These are phyloP conservation scores for Cromileptes altivelis DNA, from an alignment of 2,113 vertebrate genomes.

Conservation along the genomic window DNA sequence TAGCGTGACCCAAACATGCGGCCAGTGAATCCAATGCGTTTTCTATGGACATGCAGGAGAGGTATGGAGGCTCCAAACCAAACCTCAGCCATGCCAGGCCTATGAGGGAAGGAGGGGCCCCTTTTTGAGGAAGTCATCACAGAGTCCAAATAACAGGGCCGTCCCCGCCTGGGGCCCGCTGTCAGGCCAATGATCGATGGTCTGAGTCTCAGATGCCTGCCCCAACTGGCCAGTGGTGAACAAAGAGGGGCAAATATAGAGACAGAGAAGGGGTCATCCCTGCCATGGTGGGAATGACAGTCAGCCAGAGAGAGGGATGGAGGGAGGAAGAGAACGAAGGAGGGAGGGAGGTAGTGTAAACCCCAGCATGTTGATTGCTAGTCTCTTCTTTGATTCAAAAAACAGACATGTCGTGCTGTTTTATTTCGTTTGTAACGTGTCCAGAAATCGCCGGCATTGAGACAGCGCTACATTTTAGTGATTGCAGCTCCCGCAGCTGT, in stretches of 20 bases:
- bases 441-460: constrained; percentile 79
- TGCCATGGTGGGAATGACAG: constrained; percentile 67
- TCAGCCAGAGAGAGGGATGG: constrained; percentile 54
- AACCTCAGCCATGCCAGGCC: constrained; percentile 81
- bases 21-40: constrained; percentile 72
- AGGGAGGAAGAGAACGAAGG: constrained; percentile 48
- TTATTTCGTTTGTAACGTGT: constrained; percentile 82
- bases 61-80: constrained; percentile 81
- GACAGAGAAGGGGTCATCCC: constrained; percentile 77
- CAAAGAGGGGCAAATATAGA: constrained; percentile 83
- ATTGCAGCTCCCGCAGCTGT: constrained; percentile 81
- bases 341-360: constrained; percentile 70
- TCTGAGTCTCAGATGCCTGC: constrained; percentile 72
- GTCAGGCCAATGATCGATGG: constrained; percentile 84
- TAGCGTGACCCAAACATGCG: constrained; percentile 76
- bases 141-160: constrained; percentile 83
- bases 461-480: constrained; percentile 82
- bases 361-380: constrained; percentile 76
- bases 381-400: constrained; percentile 81
- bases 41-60: constrained; percentile 75
- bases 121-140: constrained; percentile 81
- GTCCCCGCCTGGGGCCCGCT: constrained; percentile 80
- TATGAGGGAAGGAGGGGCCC: constrained; percentile 75
- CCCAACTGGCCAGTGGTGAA: constrained; percentile 78
- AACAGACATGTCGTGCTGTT: constrained; percentile 82